Conservation (phyloP, 2,888 invertebrate species). For the Chymomyza caudatula region DNA sequence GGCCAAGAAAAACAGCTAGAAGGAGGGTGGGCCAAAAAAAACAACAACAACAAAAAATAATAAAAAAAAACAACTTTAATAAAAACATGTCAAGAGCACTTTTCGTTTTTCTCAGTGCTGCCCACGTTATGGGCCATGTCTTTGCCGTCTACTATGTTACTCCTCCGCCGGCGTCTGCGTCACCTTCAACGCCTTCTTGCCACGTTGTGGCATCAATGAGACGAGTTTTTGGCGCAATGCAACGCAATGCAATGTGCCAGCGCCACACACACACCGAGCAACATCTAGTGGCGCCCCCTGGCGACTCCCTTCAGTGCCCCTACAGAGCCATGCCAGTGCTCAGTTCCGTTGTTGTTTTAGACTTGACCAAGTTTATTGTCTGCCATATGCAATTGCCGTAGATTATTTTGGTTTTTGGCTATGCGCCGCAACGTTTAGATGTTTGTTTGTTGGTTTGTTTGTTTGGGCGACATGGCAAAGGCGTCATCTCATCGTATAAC, state of each 20-base stretch:
- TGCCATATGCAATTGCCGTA: constrained; percentile 72
- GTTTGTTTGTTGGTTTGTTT: background rate
- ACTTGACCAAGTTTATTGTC: constrained; percentile 73
- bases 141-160: background rate
- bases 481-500: constrained; percentile 27
- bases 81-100: constrained; percentile 67
- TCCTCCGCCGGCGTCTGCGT: background rate
- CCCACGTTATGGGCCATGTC: constrained; percentile 27
- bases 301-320: background rate
- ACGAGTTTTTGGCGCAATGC: constrained; percentile 4
- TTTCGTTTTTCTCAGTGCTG: constrained; percentile 42
- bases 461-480: constrained; percentile 44
- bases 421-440: constrained; percentile 1
- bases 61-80: constrained; percentile 28
- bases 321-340: background rate
- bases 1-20: background rate
- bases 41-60: constrained; percentile 9
- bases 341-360: constrained; percentile 42
- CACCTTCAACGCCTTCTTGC: background rate
- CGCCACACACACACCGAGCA: constrained; percentile 5
- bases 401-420: constrained; percentile 52
- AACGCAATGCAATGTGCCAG: constrained; percentile 5
- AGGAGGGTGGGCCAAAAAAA: constrained; percentile 38
- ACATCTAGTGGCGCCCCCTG: constrained; percentile 1
- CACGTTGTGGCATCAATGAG: background rate